Conservation (phyloP, 35 echinoderm and acorn worm species). For the Ophioderma brevispina region DNA sequence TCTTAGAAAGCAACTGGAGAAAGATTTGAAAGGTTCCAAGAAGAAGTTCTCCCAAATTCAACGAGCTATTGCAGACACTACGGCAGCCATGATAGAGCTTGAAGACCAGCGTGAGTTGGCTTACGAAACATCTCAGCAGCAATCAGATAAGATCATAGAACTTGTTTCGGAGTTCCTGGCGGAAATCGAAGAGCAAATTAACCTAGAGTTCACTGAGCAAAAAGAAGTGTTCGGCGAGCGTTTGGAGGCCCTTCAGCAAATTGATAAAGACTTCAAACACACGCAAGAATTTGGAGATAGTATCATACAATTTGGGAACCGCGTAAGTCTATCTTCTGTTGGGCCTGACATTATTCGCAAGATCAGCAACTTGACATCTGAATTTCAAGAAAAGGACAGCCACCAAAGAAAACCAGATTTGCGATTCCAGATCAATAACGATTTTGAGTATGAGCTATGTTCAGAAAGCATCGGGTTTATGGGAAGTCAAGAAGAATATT, state of each 20-base stretch:
- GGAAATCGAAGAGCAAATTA: background rate
- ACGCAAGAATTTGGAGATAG: background rate
- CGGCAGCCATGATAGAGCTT: background rate
- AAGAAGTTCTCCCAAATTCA: background rate
- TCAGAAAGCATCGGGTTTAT: background rate
- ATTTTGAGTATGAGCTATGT: background rate
- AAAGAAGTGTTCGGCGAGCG: background rate
- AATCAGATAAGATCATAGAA: background rate
- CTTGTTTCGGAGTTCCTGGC: background rate
- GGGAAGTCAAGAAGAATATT: background rate
- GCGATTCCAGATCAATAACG: background rate
- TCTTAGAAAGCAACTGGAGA: background rate
- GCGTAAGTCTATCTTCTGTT: background rate
- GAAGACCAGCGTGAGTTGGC: background rate
- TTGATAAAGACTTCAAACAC: background rate
- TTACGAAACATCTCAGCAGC: background rate
- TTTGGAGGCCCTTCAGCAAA: background rate
- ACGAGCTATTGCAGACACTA: conserved; percentile 1
- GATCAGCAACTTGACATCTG: background rate
- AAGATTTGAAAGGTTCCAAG: background rate
- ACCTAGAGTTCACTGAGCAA: background rate
- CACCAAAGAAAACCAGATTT: background rate
- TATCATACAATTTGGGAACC: background rate
- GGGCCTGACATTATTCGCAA: background rate
- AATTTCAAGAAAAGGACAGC: background rate